These are phyloP conservation scores for Kryptopterus vitreolus DNA, from an alignment of 2,797 vertebrate species.

Conservation along the genomic window DNA sequence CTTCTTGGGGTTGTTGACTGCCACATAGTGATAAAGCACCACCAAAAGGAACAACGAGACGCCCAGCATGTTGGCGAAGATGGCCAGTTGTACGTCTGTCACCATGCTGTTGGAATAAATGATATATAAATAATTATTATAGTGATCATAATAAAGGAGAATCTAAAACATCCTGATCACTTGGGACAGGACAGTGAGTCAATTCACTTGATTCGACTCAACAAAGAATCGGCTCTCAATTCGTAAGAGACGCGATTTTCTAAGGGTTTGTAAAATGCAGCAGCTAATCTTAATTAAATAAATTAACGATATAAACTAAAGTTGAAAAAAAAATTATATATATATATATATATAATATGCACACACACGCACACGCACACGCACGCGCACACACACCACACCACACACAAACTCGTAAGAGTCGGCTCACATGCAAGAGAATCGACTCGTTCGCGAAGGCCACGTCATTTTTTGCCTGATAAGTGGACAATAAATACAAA, in stretches of 20 bases:
- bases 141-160: background rate
- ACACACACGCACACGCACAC: no score
- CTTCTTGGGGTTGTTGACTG: constrained; percentile 98
- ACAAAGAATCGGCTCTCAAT: background rate
- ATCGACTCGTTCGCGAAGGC: background rate
- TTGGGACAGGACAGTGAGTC: background rate
- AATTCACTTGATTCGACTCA: background rate
- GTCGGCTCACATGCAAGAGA: background rate
- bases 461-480: background rate
- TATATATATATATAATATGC: no score
- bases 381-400: no score
- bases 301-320: no score
- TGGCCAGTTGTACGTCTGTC: constrained; percentile 95
- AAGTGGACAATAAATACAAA: background rate
- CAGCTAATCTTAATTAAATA: no score
- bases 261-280: no score
- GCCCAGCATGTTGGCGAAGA: constrained; percentile 97
- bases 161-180: background rate
- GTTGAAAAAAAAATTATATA: no score
- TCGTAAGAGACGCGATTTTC: background rate
- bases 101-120: constrained; percentile 80
- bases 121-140: background rate
- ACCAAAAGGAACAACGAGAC: constrained; percentile 94
- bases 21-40: constrained; percentile 95
- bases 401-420: background rate